These are phyloP conservation scores for Melanogrammus aeglefinus DNA, from an alignment of 2,797 vertebrate genomes.

Conservation along the genomic window DNA sequence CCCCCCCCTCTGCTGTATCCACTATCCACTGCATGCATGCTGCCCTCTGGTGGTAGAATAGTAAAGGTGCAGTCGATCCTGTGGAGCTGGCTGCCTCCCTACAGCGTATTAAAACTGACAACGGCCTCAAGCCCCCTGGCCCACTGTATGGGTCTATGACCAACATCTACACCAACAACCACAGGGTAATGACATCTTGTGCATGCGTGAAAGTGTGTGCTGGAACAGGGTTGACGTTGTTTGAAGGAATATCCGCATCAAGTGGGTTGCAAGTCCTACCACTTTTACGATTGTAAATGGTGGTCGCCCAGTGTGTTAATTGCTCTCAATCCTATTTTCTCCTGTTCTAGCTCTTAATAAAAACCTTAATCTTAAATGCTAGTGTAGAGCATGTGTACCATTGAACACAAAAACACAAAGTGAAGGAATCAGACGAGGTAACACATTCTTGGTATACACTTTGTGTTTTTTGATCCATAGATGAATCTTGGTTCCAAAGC, in stretches of 20 bases:
- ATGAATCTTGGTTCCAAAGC: neutral
- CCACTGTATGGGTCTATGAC: slow-evolving; percentile 75
- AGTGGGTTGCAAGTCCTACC: neutral
- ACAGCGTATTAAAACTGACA: slow-evolving; percentile 63
- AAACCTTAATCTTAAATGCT: neutral
- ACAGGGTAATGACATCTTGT: slow-evolving; percentile 71
- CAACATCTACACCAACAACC: slow-evolving; percentile 77
- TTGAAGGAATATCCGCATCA: neutral
- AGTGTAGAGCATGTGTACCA: too few species aligned
- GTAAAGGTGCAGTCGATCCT: slow-evolving; percentile 76
- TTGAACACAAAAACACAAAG: too few species aligned
- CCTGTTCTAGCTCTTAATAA: neutral
- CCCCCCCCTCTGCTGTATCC: neutral
- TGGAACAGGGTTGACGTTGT: neutral
- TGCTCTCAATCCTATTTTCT: neutral
- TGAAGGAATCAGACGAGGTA: too few species aligned
- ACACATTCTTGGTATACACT: neutral
- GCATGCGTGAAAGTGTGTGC: neutral
- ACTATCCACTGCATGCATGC: slow-evolving; percentile 47
- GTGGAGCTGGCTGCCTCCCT: slow-evolving; percentile 78
- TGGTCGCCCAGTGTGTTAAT: neutral
- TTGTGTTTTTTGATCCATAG: neutral
- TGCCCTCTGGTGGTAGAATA: slow-evolving; percentile 73
- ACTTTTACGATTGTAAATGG: neutral
- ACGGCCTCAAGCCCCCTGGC: slow-evolving; percentile 73